Conservation (phyloP, 2,888 invertebrate species). For the Acronicta alni region DNA sequence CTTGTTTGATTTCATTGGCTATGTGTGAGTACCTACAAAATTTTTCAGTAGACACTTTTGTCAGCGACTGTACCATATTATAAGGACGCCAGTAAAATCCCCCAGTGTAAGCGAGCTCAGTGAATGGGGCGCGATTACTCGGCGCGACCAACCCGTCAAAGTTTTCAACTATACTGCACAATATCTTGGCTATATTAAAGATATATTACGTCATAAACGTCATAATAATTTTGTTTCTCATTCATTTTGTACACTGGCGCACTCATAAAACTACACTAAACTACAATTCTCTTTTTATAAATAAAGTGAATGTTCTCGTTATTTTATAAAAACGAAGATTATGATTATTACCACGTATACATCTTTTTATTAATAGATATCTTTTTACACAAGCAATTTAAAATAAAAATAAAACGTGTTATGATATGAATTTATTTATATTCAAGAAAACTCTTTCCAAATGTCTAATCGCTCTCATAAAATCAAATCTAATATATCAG, state of each 20-base stretch:
- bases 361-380: background rate
- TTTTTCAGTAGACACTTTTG: constrained; percentile 48
- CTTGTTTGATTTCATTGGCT: constrained; percentile 42
- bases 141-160: constrained; percentile 42
- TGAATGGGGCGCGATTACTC: constrained; percentile 66
- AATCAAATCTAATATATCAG: too few relatives aligned
- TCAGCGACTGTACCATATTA: constrained; percentile 45
- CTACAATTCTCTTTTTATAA: constrained; percentile 28
- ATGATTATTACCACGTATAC: background rate
- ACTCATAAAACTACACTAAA: constrained; percentile 42
- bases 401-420: too few relatives aligned
- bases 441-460: too few relatives aligned
- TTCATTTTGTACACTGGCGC: constrained; percentile 23
- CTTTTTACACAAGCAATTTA: background rate
- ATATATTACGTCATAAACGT: constrained; percentile 37
- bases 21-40: constrained; percentile 32
- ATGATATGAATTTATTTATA: too few relatives aligned
- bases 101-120: constrained; percentile 51
- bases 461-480: too few relatives aligned
- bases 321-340: constrained; percentile 14
- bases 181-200: constrained; percentile 48
- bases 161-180: constrained; percentile 49
- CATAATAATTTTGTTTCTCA: constrained; percentile 34
- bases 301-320: constrained; percentile 16
- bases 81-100: constrained; percentile 56